phyloP scores from a whole-genome alignment of 2,797 vertebrate genomes.

The Manis javanica region DNA sequence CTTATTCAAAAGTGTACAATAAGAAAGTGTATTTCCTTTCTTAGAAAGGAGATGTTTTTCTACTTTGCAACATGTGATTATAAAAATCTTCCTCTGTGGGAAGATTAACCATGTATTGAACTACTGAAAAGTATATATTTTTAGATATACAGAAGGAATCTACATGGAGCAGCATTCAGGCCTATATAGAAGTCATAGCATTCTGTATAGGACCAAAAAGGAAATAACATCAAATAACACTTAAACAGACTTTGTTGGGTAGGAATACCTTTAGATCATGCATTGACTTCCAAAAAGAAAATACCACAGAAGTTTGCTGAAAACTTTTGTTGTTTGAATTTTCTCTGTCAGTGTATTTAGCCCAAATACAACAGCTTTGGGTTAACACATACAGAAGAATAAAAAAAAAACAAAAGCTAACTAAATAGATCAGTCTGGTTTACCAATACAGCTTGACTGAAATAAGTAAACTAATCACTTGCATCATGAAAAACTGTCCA shows the following conservation, averaged over 20 bases:
- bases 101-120: conserved; percentile 84
- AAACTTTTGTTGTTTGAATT: conserved; percentile 82
- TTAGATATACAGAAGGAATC: conserved; percentile 84
- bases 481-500: conserved; percentile 78
- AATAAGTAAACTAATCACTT: conserved; percentile 74
- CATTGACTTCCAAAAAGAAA: conserved; percentile 81
- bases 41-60: conserved; percentile 85
- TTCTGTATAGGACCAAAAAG: conserved; percentile 84
- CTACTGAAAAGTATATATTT: conserved; percentile 85
- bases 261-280: conserved; percentile 82
- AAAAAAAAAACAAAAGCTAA: conserved; percentile 73
- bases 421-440: conserved; percentile 66
- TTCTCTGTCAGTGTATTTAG: conserved; percentile 78
- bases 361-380: conserved; percentile 75
- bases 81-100: conserved; percentile 83
- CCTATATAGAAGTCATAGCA: conserved; percentile 82
- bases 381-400: conserved; percentile 77
- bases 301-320: conserved; percentile 80
- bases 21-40: conserved; percentile 84
- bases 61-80: conserved; percentile 85
- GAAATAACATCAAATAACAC: conserved; percentile 81
- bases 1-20: conserved; percentile 84
- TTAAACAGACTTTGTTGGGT: conserved; percentile 87
- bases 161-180: conserved; percentile 83
- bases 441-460: conserved; percentile 75